Base-by-base conservation (phyloP, 1,140 invertebrate species). In the Branchinecta lindahli region DNA sequence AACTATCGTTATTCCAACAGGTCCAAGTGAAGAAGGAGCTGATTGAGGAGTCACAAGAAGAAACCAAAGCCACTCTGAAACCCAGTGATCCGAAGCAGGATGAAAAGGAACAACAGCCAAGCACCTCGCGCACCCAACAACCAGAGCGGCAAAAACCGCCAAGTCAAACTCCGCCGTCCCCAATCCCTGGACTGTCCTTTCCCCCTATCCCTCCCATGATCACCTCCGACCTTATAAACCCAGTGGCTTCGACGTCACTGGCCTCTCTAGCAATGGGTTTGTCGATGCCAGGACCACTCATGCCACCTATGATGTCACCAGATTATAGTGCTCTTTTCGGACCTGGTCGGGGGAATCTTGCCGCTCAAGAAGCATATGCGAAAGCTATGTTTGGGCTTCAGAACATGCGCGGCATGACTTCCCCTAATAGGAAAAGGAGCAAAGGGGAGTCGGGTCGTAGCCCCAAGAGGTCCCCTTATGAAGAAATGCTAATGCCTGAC, bases 221-320 rank as follows among this genome's bases (percentile, higher is more conserved):
- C 12, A 61, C 52, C 18, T 61, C 52, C 12, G 52, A 61, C 18
- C 18, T 61, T 4, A 61, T 61, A 15, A 61, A 61, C 52, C 52
- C 52, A 61, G 52, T 61, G 12, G 52, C 52, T 1, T 61, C 52
- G 12, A 61, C 52, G 6, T 61, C 52, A 4, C 6, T 61, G 18
- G 52, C 52, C 12, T 61, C 52, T 61, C 52, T 61, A 20, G 52
- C 52, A 12, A 61, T 61, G 52, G 52, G 52, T 61, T 61, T 61
- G 18, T 15, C 12, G 1, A 61, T 61, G 52, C 18, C 52, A 15
- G 52, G 52, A 1, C 52, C 52, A 61, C 18, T 61, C 12, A 61
- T 61, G 52, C 18, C 52, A 6, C 18, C 52, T 61, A 1, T 61
- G 52, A 61, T 61, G 52, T 20, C 52, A 61, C 52, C 52, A 6